These are phyloP conservation scores for Acanthisitta chloris DNA, from an alignment of 2,113 vertebrate genomes.

Conservation along the genomic window DNA sequence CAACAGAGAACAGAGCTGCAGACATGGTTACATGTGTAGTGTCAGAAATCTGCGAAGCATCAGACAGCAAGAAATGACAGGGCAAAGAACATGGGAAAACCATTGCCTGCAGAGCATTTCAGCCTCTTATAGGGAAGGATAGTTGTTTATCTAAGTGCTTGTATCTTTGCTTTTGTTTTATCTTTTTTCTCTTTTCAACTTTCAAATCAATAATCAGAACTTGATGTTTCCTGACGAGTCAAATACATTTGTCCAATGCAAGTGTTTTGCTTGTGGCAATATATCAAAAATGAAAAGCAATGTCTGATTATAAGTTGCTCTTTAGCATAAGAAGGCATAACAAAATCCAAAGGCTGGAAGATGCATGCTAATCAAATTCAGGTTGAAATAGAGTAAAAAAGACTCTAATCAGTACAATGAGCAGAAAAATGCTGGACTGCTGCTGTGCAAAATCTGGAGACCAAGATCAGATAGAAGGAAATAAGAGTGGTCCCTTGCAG, in stretches of 20 bases:
- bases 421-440: background rate
- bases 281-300: background rate
- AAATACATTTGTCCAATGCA: background rate
- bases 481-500: background rate
- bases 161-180: background rate
- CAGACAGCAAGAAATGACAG: accelerated
- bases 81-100: accelerated
- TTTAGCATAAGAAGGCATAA: background rate
- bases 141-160: background rate
- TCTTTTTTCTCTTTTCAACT: background rate
- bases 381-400: background rate
- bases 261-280: background rate
- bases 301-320: background rate
- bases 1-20: background rate
- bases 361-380: background rate
- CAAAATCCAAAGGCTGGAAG: background rate
- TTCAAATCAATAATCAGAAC: background rate
- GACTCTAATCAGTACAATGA: background rate
- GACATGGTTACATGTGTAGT: accelerated
- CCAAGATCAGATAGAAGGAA: background rate
- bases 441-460: background rate
- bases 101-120: background rate
- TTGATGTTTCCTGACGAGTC: background rate
- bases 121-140: background rate
- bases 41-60: background rate